These are phyloP conservation scores for Triplophysa dalaica DNA, from an alignment of 2,113 vertebrate species.

Conservation along the genomic window DNA sequence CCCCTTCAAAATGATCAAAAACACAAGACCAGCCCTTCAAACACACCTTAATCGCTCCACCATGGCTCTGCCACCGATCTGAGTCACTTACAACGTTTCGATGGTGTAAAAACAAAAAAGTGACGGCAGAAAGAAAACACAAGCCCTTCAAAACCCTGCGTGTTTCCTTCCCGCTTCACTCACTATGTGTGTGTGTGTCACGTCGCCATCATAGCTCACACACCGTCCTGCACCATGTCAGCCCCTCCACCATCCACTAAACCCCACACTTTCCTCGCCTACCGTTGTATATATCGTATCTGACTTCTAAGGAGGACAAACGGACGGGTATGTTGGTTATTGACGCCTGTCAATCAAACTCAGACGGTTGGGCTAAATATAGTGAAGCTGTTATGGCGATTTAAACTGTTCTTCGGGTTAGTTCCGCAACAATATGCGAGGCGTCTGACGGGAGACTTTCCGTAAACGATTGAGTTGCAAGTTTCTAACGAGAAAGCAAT, in stretches of 20 bases:
- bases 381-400: constrained; percentile 54
- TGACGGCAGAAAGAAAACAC: background rate
- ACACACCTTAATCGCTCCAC: constrained; percentile 4
- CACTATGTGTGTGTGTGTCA: constrained; percentile 81
- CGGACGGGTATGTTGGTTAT: background rate
- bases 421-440: constrained; percentile 58
- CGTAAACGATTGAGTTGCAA: constrained; percentile 13
- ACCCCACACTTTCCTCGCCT: constrained; percentile 37
- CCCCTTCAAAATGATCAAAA: constrained; percentile 56
- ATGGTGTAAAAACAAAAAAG: background rate
- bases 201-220: constrained; percentile 87
- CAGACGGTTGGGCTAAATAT: constrained; percentile 57
- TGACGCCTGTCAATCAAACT: constrained; percentile 38
- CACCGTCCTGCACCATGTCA: constrained; percentile 74
- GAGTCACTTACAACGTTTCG: constrained; percentile 16
- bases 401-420: constrained; percentile 53
- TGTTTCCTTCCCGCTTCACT: constrained; percentile 74
- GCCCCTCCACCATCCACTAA: constrained; percentile 43
- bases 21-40: constrained; percentile 15
- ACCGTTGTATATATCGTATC: constrained; percentile 14
- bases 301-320: background rate
- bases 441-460: constrained; percentile 23
- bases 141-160: constrained; percentile 43
- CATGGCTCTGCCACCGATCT: background rate
- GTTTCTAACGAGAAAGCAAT: constrained; percentile 35